Conservation (phyloP, 2,797 vertebrate species). For the Crocodylus rhombifer region DNA sequence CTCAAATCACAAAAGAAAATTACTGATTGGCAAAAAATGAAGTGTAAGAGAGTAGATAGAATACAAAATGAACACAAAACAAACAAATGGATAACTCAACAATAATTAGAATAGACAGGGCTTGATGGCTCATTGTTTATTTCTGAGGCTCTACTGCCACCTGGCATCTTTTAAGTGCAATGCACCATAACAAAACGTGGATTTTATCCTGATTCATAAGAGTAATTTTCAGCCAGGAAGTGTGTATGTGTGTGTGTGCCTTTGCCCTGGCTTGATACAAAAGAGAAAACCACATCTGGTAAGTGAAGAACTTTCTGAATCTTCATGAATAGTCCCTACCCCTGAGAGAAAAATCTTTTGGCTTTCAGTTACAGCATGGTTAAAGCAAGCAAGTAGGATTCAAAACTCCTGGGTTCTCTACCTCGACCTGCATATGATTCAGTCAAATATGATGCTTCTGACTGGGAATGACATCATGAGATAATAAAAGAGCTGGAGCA, state of each 20-base stretch:
- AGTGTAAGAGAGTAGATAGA: neutral
- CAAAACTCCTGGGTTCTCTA: neutral
- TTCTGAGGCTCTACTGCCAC: slow-evolving; percentile 80
- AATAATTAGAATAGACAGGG: neutral
- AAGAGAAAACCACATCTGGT: neutral
- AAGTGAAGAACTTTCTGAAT: neutral
- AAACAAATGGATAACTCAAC: neutral
- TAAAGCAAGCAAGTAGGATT: accelerated
- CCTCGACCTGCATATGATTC: neutral
- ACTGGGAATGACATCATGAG: accelerated
- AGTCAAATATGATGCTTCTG: neutral
- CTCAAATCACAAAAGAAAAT: neutral
- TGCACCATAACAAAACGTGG: neutral
- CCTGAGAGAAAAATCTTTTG: neutral
- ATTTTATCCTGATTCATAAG: neutral
- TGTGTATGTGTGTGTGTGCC: neutral
- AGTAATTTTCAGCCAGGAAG: neutral
- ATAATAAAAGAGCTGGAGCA: neutral
- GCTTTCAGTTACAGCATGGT: neutral
- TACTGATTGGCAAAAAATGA: neutral
- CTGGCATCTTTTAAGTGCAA: slow-evolving; percentile 76
- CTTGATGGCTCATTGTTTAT: slow-evolving; percentile 68
- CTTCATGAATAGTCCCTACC: accelerated
- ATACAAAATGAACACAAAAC: neutral
- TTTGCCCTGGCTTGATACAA: accelerated